Base-by-base conservation (phyloP, 2,888 invertebrate genomes). In the Ophraella communa region DNA sequence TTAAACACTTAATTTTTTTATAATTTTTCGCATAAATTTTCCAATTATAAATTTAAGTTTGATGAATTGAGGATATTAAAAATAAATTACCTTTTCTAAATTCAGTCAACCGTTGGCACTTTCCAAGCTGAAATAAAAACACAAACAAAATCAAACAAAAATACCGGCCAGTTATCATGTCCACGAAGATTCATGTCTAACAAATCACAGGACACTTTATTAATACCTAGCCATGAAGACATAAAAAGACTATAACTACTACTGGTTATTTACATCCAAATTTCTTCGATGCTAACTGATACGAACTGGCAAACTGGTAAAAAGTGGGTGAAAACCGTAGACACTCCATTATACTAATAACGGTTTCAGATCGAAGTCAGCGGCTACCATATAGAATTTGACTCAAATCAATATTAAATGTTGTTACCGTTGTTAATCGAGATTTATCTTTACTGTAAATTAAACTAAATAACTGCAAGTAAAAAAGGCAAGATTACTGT, bases 161-260 rank as follows among this genome's bases (percentile, higher is more conserved):
- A 35, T 53, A 57, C n/a, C 52, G 39, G 39, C 56, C 51, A 54
- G 27, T 18, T 51, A 62, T 23, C 62, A 62, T 62, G 10, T 42
- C 56, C 49, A 24, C 20, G 21, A 35, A 35, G 33, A 57, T 17
- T 56, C 62, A 56, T 56, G 27, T 24, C 33, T 44, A 49, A 24
- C 33, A 23, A 47, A n/a, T 14, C 23, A 30, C 10, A 30, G 44
- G 44, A 30, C 35, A 18, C 10, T 24, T 47, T 18, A 21, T 33
- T 0, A 45, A 5, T 30, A 55, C 33, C n/a, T 23, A 11, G 17
- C 10, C 18, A 30, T 23, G 18, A 42, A n/a, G 42, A 27, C 2
- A 17, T 39, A 14, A 39, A n/a, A 14, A 17, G 17, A 10, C 8
- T 39, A 5, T 17, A 39, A 14, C 39, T 17, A 39, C 39, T 7